Conservation (phyloP, 2,888 invertebrate genomes). For the Apamea monoglypha region DNA sequence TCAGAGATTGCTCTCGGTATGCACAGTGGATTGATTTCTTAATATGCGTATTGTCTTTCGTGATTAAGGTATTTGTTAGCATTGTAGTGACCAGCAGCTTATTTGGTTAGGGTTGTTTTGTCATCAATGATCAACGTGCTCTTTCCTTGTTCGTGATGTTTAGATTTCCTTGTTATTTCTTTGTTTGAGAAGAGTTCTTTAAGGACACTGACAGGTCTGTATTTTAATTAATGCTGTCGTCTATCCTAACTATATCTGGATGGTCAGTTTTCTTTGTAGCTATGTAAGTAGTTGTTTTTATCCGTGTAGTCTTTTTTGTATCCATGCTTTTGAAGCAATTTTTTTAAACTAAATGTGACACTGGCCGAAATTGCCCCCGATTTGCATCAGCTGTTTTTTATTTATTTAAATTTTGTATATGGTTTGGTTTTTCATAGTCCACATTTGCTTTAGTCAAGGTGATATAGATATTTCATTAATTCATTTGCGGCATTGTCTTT, state of each 20-base stretch:
- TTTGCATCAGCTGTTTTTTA: background rate
- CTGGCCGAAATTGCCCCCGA: background rate
- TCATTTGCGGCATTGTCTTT: background rate
- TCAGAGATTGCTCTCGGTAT: background rate
- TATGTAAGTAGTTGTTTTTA: background rate
- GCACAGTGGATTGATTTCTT: background rate
- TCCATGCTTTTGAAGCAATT: background rate
- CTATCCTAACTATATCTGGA: background rate
- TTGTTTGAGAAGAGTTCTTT: background rate
- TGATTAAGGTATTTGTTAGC: background rate
- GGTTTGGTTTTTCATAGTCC: background rate
- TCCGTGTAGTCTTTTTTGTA: background rate
- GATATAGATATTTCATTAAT: background rate
- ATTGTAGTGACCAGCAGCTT: background rate
- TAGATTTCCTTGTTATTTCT: background rate
- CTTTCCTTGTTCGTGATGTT: background rate
- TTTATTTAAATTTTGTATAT: background rate
- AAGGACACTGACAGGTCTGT: background rate
- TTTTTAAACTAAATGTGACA: background rate
- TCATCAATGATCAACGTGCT: background rate
- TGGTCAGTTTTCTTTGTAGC: background rate
- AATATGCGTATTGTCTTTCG: background rate
- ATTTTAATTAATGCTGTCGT: background rate
- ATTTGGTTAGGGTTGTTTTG: background rate
- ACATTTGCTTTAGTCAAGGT: background rate